phyloP scores from a whole-genome alignment of 2,797 vertebrate genomes.

The Anniella stebbinsi region DNA sequence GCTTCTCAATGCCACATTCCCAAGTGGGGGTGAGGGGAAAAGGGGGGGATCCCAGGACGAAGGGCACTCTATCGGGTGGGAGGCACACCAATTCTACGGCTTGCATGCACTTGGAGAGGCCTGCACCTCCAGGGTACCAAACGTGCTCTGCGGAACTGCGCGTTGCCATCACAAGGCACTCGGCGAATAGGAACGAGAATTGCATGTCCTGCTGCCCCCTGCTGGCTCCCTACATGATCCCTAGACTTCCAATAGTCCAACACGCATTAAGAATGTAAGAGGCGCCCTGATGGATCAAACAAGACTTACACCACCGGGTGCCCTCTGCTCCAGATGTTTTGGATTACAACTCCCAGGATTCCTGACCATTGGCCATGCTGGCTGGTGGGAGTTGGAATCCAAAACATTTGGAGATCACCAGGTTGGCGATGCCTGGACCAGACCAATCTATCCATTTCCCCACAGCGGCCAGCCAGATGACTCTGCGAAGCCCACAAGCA shows the following conservation, averaged over 20 bases:
- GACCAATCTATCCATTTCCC: too few species aligned
- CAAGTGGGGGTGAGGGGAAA: neutral
- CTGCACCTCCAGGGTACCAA: neutral
- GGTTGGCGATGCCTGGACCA: too few species aligned
- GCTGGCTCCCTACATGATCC: neutral
- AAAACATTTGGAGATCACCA: neutral
- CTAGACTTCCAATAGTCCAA: neutral
- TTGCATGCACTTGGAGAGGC: neutral
- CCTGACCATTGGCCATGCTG: too few species aligned
- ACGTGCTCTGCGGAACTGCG: neutral
- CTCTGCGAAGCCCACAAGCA: neutral
- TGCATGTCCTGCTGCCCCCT: neutral
- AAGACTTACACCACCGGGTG: too few species aligned
- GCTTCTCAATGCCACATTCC: neutral
- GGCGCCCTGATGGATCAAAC: too few species aligned
- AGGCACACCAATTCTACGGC: neutral
- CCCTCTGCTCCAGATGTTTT: too few species aligned
- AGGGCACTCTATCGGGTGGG: too few species aligned
- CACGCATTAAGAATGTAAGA: neutral
- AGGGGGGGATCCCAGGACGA: too few species aligned
- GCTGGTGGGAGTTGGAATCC: too few species aligned
- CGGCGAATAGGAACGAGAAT: neutral
- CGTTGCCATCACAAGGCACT: too few species aligned
- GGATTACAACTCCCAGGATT: too few species aligned
- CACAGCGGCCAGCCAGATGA: neutral